Percentiles rank a stretch among this genome's conserved stretches.
Conservation (phyloP, 2,888 invertebrate species). For the Chymomyza procnemis region DNA sequence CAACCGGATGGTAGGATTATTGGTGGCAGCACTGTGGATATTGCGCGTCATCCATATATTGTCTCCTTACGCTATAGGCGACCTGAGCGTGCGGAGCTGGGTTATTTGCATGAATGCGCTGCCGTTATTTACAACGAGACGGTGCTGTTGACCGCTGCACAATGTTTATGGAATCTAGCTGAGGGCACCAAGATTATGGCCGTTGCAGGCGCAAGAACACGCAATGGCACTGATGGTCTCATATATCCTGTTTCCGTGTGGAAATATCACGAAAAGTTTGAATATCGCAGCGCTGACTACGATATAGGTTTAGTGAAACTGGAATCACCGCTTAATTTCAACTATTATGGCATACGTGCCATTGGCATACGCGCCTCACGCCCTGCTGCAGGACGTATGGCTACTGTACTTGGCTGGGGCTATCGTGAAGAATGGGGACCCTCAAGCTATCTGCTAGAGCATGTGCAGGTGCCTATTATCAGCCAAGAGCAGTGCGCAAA, state of each 20-base stretch:
- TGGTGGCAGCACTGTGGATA: conserved; percentile 57
- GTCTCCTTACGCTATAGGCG: conserved; percentile 68
- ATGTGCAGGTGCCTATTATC: conserved; percentile 80
- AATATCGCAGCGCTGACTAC: conserved; percentile 78
- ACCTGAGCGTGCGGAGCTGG: conserved; percentile 16
- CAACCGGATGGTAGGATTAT: conserved; percentile 57
- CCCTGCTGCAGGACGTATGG: conserved; percentile 57
- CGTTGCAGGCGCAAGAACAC: conserved; percentile 64
- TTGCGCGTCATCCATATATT: conserved; percentile 65
- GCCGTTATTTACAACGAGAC: conserved; percentile 65
- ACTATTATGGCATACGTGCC: conserved; percentile 70
- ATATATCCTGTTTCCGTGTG: conserved; percentile 60
- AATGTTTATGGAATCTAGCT: conserved; percentile 57
- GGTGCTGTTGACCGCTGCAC: conserved; percentile 71
- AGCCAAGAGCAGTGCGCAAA: conserved; percentile 77
- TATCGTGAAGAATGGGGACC: conserved; percentile 65
- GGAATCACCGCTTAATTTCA: conserved; percentile 78
- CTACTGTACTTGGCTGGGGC: conserved; percentile 74
- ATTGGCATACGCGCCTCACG: conserved; percentile 66
- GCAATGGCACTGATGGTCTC: conserved; percentile 64
- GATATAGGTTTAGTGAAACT: conserved; percentile 79
- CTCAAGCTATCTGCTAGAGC: conserved; percentile 77
- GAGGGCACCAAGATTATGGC: conserved; percentile 54
- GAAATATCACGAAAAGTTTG: conserved; percentile 59
- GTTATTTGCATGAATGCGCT: conserved; percentile 71